A percentile compares a stretch with the other conserved stretches of the same genome.
These are phyloP conservation scores for Strigamia transsilvanica DNA, from an alignment of 2,888 invertebrate species.

Conservation along the genomic window DNA sequence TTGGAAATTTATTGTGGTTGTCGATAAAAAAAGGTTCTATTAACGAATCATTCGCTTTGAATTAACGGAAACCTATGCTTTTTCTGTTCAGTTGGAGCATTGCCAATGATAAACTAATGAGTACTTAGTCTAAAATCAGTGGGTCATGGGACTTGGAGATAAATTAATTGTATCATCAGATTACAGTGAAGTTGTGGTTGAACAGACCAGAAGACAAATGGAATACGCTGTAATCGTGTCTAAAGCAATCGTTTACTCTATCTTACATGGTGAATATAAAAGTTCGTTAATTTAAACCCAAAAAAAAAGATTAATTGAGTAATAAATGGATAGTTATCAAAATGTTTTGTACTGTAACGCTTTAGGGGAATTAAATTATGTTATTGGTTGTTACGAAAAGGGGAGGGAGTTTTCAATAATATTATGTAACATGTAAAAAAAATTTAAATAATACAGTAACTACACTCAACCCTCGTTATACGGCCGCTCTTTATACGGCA, in stretches of 20 bases:
- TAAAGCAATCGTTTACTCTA: background rate
- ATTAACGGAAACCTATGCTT: background rate
- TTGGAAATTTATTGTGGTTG: background rate
- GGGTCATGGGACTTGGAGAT: background rate
- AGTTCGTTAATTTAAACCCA: no score
- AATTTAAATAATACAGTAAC: no score
- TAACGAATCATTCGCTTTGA: background rate
- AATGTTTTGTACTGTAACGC: no score
- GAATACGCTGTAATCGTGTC: background rate
- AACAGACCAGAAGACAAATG: background rate
- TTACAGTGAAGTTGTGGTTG: background rate
- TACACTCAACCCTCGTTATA: no score
- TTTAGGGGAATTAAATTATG: no score
- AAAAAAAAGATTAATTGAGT: no score
- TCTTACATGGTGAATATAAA: background rate
- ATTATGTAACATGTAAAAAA: no score
- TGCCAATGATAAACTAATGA: constrained; percentile 8
- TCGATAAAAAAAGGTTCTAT: background rate
- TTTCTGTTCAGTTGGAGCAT: background rate
- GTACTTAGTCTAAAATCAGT: background rate
- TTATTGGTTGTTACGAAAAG: no score
- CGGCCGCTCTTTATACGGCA: no score
- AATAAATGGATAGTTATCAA: no score
- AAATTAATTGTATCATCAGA: constrained; percentile 3
- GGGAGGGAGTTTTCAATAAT: no score